Conservation (phyloP, 1,140 invertebrate species). For the Melitaea cinxia region DNA sequence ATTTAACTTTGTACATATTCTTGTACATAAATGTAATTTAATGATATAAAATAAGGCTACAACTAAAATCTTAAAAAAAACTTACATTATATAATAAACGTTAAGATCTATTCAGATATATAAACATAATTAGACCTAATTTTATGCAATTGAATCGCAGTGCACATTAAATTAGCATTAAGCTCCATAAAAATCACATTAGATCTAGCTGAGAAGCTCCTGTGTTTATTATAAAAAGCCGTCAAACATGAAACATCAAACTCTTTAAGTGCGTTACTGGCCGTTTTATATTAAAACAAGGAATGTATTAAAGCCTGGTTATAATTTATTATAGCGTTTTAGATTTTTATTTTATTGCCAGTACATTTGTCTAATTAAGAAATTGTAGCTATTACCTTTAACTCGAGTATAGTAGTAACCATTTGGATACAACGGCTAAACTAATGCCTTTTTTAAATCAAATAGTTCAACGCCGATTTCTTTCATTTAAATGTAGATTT, state of each 20-base stretch:
- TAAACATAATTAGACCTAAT: background rate
- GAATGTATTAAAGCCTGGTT: background rate
- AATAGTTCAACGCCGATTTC: no score
- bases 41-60: background rate
- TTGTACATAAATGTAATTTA: background rate
- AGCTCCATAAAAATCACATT: constrained; percentile 1
- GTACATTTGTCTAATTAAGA: background rate
- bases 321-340: background rate
- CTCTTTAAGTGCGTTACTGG: no score
- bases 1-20: constrained; percentile 7
- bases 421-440: no score
- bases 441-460: no score
- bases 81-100: background rate
- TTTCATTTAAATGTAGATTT: no score
- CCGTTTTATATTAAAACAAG: no score
- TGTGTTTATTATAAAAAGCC: background rate
- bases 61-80: background rate
- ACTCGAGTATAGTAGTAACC: background rate
- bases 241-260: no score
- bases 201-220: background rate
- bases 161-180: background rate
- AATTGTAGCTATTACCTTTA: background rate
- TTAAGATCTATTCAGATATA: background rate
- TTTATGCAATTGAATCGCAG: background rate
- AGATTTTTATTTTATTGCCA: background rate